A percentile compares a stretch with the other conserved stretches of the same genome.
Evolutionary conservation across 2,797 vertebrate genomes (phyloP).

Genomic region (Cossypha heuglini): DNA sequence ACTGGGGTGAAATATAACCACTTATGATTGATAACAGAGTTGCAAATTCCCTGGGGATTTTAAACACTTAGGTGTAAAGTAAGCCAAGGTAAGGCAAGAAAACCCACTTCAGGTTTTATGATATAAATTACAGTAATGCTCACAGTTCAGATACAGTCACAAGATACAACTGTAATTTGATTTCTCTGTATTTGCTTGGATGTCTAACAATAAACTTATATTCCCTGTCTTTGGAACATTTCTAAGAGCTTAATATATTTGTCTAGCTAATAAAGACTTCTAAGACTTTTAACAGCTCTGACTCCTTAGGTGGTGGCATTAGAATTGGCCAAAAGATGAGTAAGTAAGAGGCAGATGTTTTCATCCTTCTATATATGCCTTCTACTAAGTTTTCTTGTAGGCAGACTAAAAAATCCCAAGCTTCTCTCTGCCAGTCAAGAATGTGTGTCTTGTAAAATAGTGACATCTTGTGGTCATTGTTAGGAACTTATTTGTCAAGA

Average conservation of each 20-base stretch:
- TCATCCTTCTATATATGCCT: neutral
- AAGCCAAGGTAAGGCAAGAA: neutral
- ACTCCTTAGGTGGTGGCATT: neutral
- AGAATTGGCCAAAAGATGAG: neutral
- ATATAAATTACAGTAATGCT: neutral
- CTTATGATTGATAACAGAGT: neutral
- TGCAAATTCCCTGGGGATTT: neutral
- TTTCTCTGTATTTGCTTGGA: neutral
- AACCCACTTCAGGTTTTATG: accelerated
- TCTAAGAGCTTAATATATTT: neutral
- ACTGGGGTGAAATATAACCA: neutral
- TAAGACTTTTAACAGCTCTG: neutral
- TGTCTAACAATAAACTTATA: neutral
- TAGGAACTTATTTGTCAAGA: neutral
- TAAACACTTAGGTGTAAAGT: neutral
- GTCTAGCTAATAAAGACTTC: neutral
- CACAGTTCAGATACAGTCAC: neutral
- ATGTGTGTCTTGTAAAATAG: neutral
- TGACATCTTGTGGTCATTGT: conserved; percentile 46
- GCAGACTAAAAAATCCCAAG: neutral
- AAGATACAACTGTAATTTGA: neutral
- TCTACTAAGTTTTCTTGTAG: accelerated
- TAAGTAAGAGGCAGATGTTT: neutral
- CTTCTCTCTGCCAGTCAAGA: neutral
- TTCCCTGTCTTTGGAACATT: neutral